Conservation (phyloP, 2,888 invertebrate species). For the Hecatera dysodea region DNA sequence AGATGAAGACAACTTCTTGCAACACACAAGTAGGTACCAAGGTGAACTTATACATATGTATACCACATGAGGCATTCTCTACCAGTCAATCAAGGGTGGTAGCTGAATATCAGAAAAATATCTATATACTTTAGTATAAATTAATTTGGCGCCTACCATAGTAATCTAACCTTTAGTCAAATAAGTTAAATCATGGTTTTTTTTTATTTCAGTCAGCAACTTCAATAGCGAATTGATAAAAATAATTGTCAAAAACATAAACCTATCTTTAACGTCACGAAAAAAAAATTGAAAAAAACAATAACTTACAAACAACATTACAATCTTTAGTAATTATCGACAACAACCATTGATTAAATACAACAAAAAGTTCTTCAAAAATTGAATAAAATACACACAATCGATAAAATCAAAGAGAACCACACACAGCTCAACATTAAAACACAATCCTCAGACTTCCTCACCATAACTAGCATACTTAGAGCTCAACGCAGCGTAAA, state of each 20-base stretch:
- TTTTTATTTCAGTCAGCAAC: too few relatives aligned
- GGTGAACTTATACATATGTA: too few relatives aligned
- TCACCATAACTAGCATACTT: background rate
- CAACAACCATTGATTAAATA: background rate
- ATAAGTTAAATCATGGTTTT: too few relatives aligned
- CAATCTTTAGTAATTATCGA: background rate
- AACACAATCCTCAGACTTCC: background rate
- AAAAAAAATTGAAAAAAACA: background rate
- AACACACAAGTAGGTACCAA: too few relatives aligned
- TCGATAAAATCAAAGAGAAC: background rate
- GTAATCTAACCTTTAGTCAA: too few relatives aligned
- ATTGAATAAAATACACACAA: background rate
- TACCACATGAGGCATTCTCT: too few relatives aligned
- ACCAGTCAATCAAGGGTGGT: too few relatives aligned
- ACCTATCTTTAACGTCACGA: background rate
- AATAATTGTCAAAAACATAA: background rate
- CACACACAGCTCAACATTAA: background rate
- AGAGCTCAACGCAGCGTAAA: constrained; percentile 9
- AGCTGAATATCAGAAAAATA: too few relatives aligned
- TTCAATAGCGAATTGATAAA: too few relatives aligned
- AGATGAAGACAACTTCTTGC: too few relatives aligned
- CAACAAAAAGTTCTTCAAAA: constrained; percentile 1
- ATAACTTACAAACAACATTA: background rate
- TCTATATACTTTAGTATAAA: too few relatives aligned
- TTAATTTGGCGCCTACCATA: too few relatives aligned